Base-by-base conservation (phyloP, 2,888 invertebrate genomes). In the Schizaphis graminum region DNA sequence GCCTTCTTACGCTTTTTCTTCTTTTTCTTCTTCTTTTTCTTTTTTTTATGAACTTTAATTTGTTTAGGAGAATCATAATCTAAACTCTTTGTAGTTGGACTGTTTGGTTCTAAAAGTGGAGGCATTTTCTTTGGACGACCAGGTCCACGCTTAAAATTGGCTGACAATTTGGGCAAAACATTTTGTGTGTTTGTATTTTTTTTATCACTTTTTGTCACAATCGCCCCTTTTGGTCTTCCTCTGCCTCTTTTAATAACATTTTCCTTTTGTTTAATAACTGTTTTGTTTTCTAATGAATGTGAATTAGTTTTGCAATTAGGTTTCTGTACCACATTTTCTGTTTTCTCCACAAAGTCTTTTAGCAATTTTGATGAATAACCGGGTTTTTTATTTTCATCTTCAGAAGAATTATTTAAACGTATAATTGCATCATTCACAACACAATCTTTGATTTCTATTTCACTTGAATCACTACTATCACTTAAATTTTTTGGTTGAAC, bases 341-440 rank as follows among this genome's bases (percentile, higher is more conserved):
- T 98, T 96, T 98, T 98, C 91, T 97, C 98, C 94, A 97, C 98
- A 95, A 98, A 98, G 95, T 98, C 97, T 95, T 98, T 98, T 94
- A 98, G 96, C 95, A 98, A 96, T 93, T 97, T 97, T 35, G 98
- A 97, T 94, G 97, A 97, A 95, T 97, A 97, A 95, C 97, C 97
- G 4, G 88, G 90, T 89, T 94, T 94, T 91, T 88, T 91, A 91
- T 92, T 94, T 92, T 95, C 94, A 88, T 92, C 56, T 92, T 94
- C 94, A 21, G 94, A 94, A 47, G 91, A 91, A 86, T 94, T 93
- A 92, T 98, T 96, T 95, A 95, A 95, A 89, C 95, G 95, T 56
- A 97, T 97, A 95, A 98, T 98, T 91, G 98, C 97, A 41, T 97
- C 97, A 95, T 97, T 97, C n/a, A 98, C 97, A 94, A 97, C 96